Percentiles rank a stretch among this genome's conserved stretches.
Evolutionary conservation across 2,797 vertebrate species (phyloP).

Genomic region (Microchirus variegatus): DNA sequence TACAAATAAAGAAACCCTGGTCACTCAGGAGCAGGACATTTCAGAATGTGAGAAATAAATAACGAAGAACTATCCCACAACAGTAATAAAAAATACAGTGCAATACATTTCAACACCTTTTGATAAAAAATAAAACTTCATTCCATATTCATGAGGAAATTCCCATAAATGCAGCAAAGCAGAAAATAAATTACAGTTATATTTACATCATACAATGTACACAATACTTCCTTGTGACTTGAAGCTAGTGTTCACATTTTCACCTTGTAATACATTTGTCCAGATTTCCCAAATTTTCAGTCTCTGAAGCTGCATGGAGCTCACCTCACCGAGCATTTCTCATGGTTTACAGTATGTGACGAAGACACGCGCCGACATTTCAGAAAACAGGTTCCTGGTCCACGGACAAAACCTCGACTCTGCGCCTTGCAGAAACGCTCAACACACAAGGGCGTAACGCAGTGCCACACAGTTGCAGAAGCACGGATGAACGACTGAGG

Average conservation of each 20-base stretch:
- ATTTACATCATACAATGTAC: conserved; percentile 74
- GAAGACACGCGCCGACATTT: conserved; percentile 26
- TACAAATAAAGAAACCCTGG: conserved; percentile 55
- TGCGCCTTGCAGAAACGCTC: too few relatives aligned
- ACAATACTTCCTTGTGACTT: conserved; percentile 49
- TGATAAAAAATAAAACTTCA: conserved; percentile 70
- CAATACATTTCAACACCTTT: conserved; percentile 65
- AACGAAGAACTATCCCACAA: conserved; percentile 35
- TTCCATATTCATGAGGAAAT: conserved; percentile 65
- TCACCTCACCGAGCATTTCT: conserved; percentile 40
- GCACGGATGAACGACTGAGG: conserved; percentile 44
- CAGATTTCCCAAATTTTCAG: conserved; percentile 28
- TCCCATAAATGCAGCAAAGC: conserved; percentile 69
- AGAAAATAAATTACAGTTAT: conserved; percentile 74
- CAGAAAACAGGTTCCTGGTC: conserved; percentile 21
- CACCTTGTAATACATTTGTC: conserved; percentile 41
- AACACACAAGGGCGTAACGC: conserved; percentile 24
- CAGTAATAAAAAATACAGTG: conserved; percentile 65
- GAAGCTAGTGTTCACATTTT: conserved; percentile 48
- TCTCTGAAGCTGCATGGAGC: conserved; percentile 52
- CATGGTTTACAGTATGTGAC: conserved; percentile 31
- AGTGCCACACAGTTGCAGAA: conserved; percentile 47
- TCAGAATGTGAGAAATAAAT: conserved; percentile 22
- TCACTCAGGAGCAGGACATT: conserved; percentile 49
- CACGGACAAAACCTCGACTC: too few relatives aligned